Conservation (phyloP, 2,797 vertebrate species). For the Enteromius trimaculatus region DNA sequence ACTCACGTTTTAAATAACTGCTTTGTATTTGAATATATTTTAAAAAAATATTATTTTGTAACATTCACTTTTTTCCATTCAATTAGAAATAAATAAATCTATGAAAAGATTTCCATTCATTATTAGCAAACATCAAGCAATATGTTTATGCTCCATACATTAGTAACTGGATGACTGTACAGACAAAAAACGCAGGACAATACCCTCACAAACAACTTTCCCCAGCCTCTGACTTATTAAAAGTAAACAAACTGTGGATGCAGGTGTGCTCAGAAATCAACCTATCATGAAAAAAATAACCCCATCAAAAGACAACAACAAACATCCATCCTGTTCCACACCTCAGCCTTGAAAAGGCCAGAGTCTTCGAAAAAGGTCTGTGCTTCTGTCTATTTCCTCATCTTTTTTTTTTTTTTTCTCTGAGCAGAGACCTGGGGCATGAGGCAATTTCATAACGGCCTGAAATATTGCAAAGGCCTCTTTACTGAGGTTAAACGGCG, state of each 20-base stretch:
- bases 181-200: conserved; percentile 3
- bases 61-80: background rate
- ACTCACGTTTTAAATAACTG: background rate
- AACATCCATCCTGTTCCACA: conserved; percentile 33
- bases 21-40: background rate
- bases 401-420: conserved; percentile 13
- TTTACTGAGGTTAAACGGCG: conserved; percentile 29
- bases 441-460: conserved; percentile 31
- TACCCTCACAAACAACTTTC: conserved; percentile 13
- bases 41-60: background rate
- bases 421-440: conserved; percentile 8
- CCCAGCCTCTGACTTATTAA: conserved; percentile 41
- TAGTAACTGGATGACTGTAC: background rate
- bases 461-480: conserved; percentile 37
- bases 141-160: background rate
- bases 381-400: conserved; percentile 18
- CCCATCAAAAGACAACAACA: conserved; percentile 36
- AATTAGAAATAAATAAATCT: no score
- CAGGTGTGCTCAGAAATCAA: conserved; percentile 45
- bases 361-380: conserved; percentile 19
- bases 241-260: conserved; percentile 26
- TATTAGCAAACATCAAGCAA: background rate
- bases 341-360: conserved; percentile 37
- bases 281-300: conserved; percentile 39
- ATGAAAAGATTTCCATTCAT: background rate